Evolutionary conservation across 1,140 invertebrate genomes (phyloP), one percentile per base, ranked within the genome.

Genomic region (Drosophila nigromelanica): DNA sequence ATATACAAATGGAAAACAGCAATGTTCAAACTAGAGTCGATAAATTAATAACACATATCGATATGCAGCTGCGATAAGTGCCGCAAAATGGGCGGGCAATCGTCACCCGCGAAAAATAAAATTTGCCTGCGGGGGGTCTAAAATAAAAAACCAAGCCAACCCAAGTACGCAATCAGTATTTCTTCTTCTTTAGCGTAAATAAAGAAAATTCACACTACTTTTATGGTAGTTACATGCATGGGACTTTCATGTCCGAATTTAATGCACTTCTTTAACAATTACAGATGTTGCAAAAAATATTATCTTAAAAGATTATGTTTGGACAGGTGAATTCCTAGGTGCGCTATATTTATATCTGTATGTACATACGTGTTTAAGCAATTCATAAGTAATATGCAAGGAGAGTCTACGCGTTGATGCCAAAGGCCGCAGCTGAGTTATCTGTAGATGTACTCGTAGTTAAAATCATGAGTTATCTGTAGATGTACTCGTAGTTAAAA

Each of bases 341-440:
- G 15, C 40, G 5, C 8, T 43, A 14, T 14, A 15, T 42, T 15
- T 30, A 58, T 42, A 18, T 45, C n/a, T 52, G 4, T 61, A 68
- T 51, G 24, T 56, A 14, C 54, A 56, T 45, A 7, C 6, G 43
- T 27, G 10, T 10, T 24, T 24, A 21, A 1, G 2, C 21, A 8
- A 35, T 10, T n/a, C n/a, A n/a, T n/a, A 0, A 2, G 7, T 1
- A n/a, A 43, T 42, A 52, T 33, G 30, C 15, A 18, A 21, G 2
- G 27, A n/a, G n/a, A 43, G 10, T 43, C 5, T 43, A 18, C 42
- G 14, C 24, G 5, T 43, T 18, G 42, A 5, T 47, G 24, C 24
- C 24, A 47, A 47, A 12, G 4, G 21, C 21, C 8, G 15, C 18
- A 24, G 18, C 24, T 12, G 1, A 47, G 18, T 40, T 35, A 37